Evolutionary conservation across 2,888 invertebrate genomes (phyloP).

Genomic region (Timandra comae): DNA sequence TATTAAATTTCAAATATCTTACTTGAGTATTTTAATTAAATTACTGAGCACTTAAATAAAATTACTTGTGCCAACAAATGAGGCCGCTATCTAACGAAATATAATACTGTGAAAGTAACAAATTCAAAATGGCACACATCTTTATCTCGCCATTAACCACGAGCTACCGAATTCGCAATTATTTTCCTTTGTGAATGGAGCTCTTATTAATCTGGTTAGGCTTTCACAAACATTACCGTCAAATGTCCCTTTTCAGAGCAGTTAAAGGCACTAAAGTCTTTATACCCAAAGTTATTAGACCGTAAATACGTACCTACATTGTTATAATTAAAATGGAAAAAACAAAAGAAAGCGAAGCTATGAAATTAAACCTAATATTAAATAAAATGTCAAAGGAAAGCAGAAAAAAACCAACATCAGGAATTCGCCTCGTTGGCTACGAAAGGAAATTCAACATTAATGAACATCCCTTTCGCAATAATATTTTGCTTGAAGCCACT

Average conservation of each 20-base stretch:
- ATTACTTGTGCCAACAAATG: too few species aligned
- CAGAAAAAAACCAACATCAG: slow-evolving; percentile 20
- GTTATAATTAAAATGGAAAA: slow-evolving; percentile 14
- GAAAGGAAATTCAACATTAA: slow-evolving; percentile 37
- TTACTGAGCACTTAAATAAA: too few species aligned
- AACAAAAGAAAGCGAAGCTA: slow-evolving; percentile 16
- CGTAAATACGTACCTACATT: slow-evolving; percentile 9
- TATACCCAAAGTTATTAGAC: slow-evolving; percentile 6
- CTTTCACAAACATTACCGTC: slow-evolving; percentile 14
- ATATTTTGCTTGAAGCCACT: slow-evolving; percentile 20
- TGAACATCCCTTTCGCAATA: slow-evolving; percentile 31
- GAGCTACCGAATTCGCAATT: slow-evolving; percentile 2
- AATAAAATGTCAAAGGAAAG: slow-evolving; percentile 28
- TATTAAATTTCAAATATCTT: too few species aligned
- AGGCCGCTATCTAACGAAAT: too few species aligned
- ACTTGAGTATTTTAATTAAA: too few species aligned
- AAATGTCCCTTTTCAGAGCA: slow-evolving; percentile 11
- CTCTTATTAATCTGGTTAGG: slow-evolving; percentile 11
- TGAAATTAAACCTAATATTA: slow-evolving; percentile 24
- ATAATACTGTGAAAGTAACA: too few species aligned
- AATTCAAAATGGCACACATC: neutral
- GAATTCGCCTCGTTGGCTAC: slow-evolving; percentile 27
- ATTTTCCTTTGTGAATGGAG: slow-evolving; percentile 15
- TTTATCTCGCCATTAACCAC: slow-evolving; percentile 4
- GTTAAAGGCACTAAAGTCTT: slow-evolving; percentile 8